Base-by-base conservation (phyloP, 2,888 invertebrate genomes). In the Metacarcinus magister region DNA sequence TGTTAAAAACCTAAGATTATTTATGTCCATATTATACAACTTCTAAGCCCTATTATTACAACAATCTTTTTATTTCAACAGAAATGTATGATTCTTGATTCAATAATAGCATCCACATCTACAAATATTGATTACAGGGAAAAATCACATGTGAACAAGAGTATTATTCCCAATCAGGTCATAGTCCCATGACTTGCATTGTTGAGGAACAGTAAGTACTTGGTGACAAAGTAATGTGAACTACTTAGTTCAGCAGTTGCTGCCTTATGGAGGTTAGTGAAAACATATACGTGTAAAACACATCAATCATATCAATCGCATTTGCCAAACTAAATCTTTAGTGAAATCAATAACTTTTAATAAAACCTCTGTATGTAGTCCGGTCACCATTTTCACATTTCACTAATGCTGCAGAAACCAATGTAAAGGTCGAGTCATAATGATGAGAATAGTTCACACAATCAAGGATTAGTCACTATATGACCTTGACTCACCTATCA, bases 1-100 rank as follows among this genome's bases (percentile, higher is more conserved):
- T 92, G 46, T 92, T 44, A 92, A 92, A 92, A 39, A 32, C 48
- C 48, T 48, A 48, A 28, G 48, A 92, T 60, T 39, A 92, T 54
- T 92, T 19, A 46, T n/a, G 13, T 92, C 92, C 48, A 92, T 54
- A 48, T 92, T 28, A n/a, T 28, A 48, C 28, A 48, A 46, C 92
- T 92, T 92, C 54, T 60, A 54, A 54, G 5, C 13, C 87, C 39
- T 87, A 87, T 39, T 39, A 32, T 87, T 87, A 87, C 82, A 16
- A 32, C 39, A 87, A 87, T 39, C 87, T 87, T 87, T 87, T 75
- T 75, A 75, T 23, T 8, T 87, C 39, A 87, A 39, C 39, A 39
- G 87, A 87, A 87, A 87, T 32, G 87, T 87, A 87, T 39, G 39
- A 87, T 87, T 87, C 87, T 39, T 16, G 87, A 87, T 19, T 39